phyloP scores from a whole-genome alignment of 2,797 vertebrate species.

The Intellagama lesueurii region DNA sequence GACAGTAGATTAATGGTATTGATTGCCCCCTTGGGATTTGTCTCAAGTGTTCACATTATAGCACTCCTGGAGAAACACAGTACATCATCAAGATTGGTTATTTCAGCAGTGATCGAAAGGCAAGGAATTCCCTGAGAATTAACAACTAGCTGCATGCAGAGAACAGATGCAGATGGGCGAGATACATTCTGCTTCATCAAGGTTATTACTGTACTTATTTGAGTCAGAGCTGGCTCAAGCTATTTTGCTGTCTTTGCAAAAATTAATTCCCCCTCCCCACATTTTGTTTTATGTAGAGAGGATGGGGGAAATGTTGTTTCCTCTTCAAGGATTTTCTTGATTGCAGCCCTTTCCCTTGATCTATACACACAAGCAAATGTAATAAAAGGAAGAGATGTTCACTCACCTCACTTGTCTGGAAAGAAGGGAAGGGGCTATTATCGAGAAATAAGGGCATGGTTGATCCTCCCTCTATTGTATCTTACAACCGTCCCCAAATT shows the following conservation, averaged over 20 bases:
- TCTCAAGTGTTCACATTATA: conserved; percentile 33
- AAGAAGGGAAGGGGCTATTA: neutral
- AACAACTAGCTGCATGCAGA: neutral
- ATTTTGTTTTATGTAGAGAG: conserved; percentile 7
- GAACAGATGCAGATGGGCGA: conserved; percentile 16
- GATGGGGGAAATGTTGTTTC: neutral
- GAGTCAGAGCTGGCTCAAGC: conserved; percentile 4
- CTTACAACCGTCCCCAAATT: neutral
- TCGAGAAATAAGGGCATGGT: neutral
- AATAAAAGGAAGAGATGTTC: neutral
- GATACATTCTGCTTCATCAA: conserved; percentile 28
- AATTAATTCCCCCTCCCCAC: conserved; percentile 18
- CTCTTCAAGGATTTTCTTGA: neutral
- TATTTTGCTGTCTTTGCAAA: conserved; percentile 31
- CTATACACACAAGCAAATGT: neutral
- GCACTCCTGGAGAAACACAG: conserved; percentile 15
- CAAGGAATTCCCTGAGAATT: conserved; percentile 31
- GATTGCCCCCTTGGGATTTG: conserved; percentile 21
- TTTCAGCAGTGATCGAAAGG: conserved; percentile 30
- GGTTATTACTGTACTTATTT: conserved; percentile 34
- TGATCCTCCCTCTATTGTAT: neutral
- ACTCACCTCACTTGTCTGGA: neutral
- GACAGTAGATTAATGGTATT: conserved; percentile 10
- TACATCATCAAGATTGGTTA: conserved; percentile 31
- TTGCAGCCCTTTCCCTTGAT: neutral